Base-by-base conservation (phyloP, 92 coral and sea anemone genomes). In the Umimayanthus kanabou region DNA sequence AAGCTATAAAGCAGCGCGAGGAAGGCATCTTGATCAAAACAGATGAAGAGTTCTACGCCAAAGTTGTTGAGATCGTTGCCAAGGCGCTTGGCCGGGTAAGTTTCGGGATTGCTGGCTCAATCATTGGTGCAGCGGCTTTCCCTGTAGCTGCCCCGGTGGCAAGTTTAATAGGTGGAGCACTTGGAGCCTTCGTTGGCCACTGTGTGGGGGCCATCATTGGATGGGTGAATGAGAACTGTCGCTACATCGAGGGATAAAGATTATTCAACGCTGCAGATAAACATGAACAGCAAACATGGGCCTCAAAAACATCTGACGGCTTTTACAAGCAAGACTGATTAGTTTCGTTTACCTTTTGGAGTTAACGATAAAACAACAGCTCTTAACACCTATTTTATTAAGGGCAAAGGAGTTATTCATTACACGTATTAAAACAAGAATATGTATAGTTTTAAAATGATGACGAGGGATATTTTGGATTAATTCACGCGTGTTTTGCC, bases 51-150 rank as follows among this genome's bases (percentile, higher is more conserved):
- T 43, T 76, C 30, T 16, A 76, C 57, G 80, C 58, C 9, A 42
- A 76, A 20, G 23, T 76, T 76, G 29, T 76, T 20, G 80, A 11
- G 29, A 76, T 76, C 29, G 58, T 39, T 76, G 80, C 80, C 80
- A 76, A 76, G 58, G 80, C 80, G 16, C 30, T 76, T n/a, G 47
- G 80, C 29, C 58, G 80, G 16, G 58, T 76, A 3, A 42, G 80
- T 9, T 40, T 40, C 4, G 80, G 80, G 26, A 42, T 76, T 11
- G 33, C 28, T 1, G 58, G 80, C 58, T 76, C 80, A 43, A 10
- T 39, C 20, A 2, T 76, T 76, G 80, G 80, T 76, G 33, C 80
- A 76, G 55, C 49, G 9, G 55, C 55, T n/a, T 20, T 39, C 25
- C 80, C 58, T 9, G 16, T 45, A n/a, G 80, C 58, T 25, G 80